Conservation (phyloP, 2,888 invertebrate genomes). For the Amaurobius ferox region DNA sequence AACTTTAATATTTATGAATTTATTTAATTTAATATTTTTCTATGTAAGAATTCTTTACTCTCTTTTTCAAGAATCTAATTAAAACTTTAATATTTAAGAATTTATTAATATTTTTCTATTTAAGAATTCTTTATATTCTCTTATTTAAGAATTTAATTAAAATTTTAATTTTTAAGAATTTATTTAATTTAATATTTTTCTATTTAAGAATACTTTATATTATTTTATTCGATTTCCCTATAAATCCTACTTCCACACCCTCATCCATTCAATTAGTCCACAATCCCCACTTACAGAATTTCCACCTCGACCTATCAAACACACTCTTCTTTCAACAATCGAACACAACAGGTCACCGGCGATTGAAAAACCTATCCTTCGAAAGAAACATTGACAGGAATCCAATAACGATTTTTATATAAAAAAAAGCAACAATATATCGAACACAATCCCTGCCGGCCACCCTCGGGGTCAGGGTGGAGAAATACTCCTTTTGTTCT, state of each 20-base stretch:
- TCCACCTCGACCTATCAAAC: neutral
- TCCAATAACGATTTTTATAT: too few species aligned
- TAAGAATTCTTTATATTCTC: too few species aligned
- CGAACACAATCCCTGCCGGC: neutral
- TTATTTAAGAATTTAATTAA: too few species aligned
- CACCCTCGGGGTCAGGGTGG: constrained; percentile 1
- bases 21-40: too few species aligned
- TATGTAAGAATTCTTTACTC: too few species aligned
- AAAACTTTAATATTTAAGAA: too few species aligned
- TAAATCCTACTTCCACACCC: neutral
- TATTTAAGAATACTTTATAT: too few species aligned
- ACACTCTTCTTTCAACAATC: neutral
- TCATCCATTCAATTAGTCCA: neutral
- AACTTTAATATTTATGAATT: too few species aligned
- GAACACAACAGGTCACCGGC: neutral
- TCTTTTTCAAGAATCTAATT: too few species aligned
- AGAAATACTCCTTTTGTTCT: constrained; percentile 1
- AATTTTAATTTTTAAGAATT: too few species aligned
- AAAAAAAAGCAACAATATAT: neutral
- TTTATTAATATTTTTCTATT: too few species aligned
- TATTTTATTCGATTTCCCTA: neutral
- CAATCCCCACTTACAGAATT: neutral
- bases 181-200: too few species aligned
- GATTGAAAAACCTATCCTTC: neutral
- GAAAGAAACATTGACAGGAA: neutral